A percentile compares a stretch with the other conserved stretches of the same genome.
Evolutionary conservation across 2,113 vertebrate genomes (phyloP).

Genomic region (Cebidichthys violaceus): DNA sequence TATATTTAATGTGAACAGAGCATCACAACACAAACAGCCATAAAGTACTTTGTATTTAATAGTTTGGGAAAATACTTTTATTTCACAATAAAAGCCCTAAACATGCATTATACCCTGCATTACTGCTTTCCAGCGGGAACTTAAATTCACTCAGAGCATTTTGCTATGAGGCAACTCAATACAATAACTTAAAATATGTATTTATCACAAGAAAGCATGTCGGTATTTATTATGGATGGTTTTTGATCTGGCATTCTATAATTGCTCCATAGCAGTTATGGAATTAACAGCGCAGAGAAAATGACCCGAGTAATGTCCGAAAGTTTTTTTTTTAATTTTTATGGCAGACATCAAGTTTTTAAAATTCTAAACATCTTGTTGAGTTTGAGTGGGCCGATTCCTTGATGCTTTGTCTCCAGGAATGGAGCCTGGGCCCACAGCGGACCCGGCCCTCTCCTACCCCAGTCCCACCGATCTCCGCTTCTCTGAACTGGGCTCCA

Average conservation of each 20-base stretch:
- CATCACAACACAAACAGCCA: background rate
- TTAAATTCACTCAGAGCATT: no score
- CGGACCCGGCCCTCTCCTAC: constrained; percentile 71
- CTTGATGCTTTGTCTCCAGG: constrained; percentile 58
- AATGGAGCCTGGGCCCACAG: constrained; percentile 75
- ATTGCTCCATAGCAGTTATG: no score
- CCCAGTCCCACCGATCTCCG: constrained; percentile 87
- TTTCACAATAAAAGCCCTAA: no score
- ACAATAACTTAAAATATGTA: background rate
- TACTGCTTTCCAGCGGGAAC: background rate
- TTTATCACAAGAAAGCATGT: background rate
- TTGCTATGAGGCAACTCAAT: background rate
- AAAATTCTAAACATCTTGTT: background rate
- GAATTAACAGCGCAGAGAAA: no score
- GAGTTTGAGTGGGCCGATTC: background rate
- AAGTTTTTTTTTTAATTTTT: background rate
- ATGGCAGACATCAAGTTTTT: background rate
- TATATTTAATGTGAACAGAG: no score
- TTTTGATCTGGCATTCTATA: no score
- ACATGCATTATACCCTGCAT: background rate
- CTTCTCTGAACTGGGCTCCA: constrained; percentile 88
- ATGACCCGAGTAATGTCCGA: no score
- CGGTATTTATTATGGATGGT: background rate
- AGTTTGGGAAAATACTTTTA: background rate
- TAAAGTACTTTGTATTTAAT: background rate